Evolutionary conservation across 1,140 invertebrate species (phyloP), one percentile per base, ranked within the genome.

Genomic region (Pseudomyrmex sp.): DNA sequence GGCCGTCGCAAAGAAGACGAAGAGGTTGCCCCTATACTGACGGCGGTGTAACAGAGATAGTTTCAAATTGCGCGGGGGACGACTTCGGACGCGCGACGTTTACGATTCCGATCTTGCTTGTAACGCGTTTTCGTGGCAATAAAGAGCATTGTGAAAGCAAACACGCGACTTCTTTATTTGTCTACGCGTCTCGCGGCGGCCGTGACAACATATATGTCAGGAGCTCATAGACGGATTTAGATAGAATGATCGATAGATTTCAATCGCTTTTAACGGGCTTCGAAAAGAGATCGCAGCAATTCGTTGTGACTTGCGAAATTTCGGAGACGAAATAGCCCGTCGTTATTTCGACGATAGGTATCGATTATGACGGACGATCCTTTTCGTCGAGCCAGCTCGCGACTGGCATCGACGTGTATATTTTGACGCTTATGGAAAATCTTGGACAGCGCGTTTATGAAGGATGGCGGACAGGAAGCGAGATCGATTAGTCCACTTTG

Each of bases 401-500:
- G 23, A 10, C 3, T 20, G 62, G 59, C 20, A 10, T 56, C 12
- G 56, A 76, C 48, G 74, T 52, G 48, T 76, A 76, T 44, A 56
- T 68, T 44, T 77, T 77, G 62, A 77, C 65, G 65, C 20, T 58
- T 59, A 59, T 79, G 65, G 65, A 70, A 79, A 79, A 79, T 79
- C 76, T 58, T 79, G 44, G 62, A 70, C 62, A 68, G 35, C 44
- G 18, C 35, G 65, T 46, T 79, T 79, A 69, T 70, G 54, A 59
- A 56, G 26, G 65, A 79, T 70, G 65, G 46, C 54, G 52, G 65
- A 15, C 18, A 18, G 76, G 12, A 74, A 52, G 73, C 8, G 13
- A 82, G 69, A 82, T 82, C 79, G 79, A 82, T 82, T 63, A 74
- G 46, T 75, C 58, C 26, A 23, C 46, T 62, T 82, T 75, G 70